These are phyloP conservation scores for Globicephala melas DNA, from an alignment of 2,113 vertebrate genomes.

Conservation along the genomic window DNA sequence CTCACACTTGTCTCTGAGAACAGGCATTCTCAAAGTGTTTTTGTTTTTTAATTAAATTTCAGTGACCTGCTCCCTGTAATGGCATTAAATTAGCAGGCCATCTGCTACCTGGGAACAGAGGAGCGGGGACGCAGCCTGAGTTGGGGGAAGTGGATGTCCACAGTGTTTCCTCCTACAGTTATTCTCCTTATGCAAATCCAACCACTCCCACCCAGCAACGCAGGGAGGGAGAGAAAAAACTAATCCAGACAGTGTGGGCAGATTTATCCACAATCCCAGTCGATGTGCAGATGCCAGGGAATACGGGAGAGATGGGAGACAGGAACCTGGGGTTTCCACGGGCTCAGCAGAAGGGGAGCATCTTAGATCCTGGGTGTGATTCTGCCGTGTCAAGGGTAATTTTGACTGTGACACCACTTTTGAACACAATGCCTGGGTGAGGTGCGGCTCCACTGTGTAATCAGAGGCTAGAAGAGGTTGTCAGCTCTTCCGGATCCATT, in stretches of 20 bases:
- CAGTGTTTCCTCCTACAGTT: fast-evolving
- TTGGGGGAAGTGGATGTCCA: neutral
- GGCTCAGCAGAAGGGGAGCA: neutral
- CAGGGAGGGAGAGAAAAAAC: neutral
- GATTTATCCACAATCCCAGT: neutral
- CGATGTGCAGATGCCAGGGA: fast-evolving
- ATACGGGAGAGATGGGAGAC: neutral
- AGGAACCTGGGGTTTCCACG: neutral
- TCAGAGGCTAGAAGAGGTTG: neutral
- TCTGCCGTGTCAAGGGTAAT: neutral
- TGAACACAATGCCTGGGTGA: neutral
- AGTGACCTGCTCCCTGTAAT: conserved; percentile 19
- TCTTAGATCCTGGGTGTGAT: neutral
- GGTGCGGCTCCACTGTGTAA: neutral
- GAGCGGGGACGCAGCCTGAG: neutral
- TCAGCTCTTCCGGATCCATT: neutral
- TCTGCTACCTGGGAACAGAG: conserved; percentile 44
- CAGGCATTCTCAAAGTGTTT: conserved; percentile 12
- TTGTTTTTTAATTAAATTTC: conserved; percentile 50
- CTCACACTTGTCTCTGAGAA: neutral
- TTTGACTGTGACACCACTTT: neutral
- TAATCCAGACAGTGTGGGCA: neutral
- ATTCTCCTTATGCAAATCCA: neutral
- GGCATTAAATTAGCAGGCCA: conserved; percentile 39
- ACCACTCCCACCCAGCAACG: too few relatives aligned